phyloP scores from a whole-genome alignment of 1,140 invertebrate species.

The Agrilus planipennis region DNA sequence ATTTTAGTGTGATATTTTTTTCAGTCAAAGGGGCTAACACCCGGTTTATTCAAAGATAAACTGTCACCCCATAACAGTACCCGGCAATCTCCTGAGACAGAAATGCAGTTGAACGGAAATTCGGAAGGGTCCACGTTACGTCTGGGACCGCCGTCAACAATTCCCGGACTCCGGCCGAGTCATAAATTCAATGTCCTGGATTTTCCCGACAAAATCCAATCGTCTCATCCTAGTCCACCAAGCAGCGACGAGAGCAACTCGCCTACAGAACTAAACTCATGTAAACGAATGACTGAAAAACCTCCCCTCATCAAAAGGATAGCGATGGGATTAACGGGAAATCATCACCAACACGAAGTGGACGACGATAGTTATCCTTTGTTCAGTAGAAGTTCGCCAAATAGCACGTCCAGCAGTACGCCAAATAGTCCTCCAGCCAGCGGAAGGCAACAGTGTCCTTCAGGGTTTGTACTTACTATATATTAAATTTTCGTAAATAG shows the following conservation, averaged over 20 bases:
- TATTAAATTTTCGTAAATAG: no score
- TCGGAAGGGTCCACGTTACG: slow-evolving; percentile 38
- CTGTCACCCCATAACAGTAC: slow-evolving; percentile 11
- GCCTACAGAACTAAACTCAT: slow-evolving; percentile 78
- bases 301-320: slow-evolving; percentile 69
- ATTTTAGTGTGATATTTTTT: slow-evolving; percentile 10
- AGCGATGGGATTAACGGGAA: slow-evolving; percentile 52
- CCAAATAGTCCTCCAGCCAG: slow-evolving; percentile 48
- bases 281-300: slow-evolving; percentile 67
- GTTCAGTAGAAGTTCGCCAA: slow-evolving; percentile 40
- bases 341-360: slow-evolving; percentile 17
- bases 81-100: slow-evolving; percentile 36
- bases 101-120: slow-evolving; percentile 40
- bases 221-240: slow-evolving; percentile 53
- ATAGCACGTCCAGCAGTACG: slow-evolving; percentile 40
- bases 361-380: slow-evolving; percentile 51
- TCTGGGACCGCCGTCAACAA: slow-evolving; percentile 38
- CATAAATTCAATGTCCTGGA: slow-evolving; percentile 40
- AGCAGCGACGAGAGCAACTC: slow-evolving; percentile 78
- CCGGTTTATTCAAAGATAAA: slow-evolving; percentile 23
- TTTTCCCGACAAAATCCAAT: slow-evolving; percentile 36
- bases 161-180: slow-evolving; percentile 39
- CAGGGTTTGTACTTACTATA: slow-evolving; percentile 1
- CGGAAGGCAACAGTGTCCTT: no score
- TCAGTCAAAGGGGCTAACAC: slow-evolving; percentile 27